Conservation (phyloP, 2,113 vertebrate species). For the Helogale parvula region DNA sequence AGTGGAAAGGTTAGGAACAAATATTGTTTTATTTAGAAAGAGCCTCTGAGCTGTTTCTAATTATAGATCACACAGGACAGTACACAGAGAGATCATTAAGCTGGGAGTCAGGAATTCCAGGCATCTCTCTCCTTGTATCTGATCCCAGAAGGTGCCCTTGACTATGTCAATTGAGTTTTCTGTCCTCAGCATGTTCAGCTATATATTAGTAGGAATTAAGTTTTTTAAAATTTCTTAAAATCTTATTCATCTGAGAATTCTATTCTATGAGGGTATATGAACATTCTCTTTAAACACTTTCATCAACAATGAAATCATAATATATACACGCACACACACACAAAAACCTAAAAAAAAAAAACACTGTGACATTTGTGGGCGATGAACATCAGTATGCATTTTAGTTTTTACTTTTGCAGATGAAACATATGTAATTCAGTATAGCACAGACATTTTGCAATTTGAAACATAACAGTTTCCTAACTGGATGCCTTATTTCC, state of each 20-base stretch:
- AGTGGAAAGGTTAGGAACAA: conserved; percentile 42
- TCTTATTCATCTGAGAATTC: background rate
- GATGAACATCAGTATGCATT: background rate
- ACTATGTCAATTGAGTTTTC: background rate
- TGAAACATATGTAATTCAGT: background rate
- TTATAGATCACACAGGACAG: conserved; percentile 34
- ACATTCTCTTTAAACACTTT: background rate
- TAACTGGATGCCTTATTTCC: background rate
- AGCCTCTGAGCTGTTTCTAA: conserved; percentile 61
- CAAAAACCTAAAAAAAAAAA: background rate
- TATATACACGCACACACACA: background rate
- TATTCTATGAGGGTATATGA: background rate
- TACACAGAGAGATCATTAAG: background rate
- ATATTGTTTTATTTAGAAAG: conserved; percentile 73
- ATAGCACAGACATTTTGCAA: background rate
- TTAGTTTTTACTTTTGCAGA: background rate
- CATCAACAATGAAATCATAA: background rate
- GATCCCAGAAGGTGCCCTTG: background rate
- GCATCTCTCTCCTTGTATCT: background rate
- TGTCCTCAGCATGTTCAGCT: background rate
- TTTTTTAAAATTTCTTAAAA: background rate
- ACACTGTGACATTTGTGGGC: background rate
- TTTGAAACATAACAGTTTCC: background rate
- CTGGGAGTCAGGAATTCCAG: background rate
- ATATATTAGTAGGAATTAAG: background rate